A percentile compares a stretch with the other conserved stretches of the same genome.
Evolutionary conservation across 2,797 vertebrate genomes (phyloP).

Genomic region (Epinephelus coioides): DNA sequence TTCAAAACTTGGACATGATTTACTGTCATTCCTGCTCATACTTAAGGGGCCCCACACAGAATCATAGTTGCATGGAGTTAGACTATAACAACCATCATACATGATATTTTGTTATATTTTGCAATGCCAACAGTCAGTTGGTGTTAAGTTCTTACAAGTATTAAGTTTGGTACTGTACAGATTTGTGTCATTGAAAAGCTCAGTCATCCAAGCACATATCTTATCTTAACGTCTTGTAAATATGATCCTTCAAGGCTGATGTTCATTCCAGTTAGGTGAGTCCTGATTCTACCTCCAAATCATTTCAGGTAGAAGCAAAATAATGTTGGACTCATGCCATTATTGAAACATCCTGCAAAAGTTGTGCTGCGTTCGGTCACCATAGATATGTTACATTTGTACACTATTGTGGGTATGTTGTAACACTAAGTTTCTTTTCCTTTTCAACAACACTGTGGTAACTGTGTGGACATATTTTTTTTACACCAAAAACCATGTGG

Average conservation of each 20-base stretch:
- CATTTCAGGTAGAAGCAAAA: neutral
- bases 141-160: neutral
- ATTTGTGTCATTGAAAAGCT: neutral
- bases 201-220: neutral
- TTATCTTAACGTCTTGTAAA: neutral
- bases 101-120: neutral
- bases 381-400: no score
- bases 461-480: no score
- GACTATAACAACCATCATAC: neutral
- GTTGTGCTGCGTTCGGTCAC: neutral
- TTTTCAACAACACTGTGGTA: no score
- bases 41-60: neutral
- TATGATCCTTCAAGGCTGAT: neutral
- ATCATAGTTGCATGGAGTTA: neutral
- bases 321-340: neutral
- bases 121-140: neutral
- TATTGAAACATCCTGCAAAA: neutral
- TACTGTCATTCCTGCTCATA: constrained; percentile 8
- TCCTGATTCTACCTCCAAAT: neutral
- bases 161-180: neutral
- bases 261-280: neutral
- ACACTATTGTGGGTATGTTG: no score
- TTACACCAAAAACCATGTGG: no score
- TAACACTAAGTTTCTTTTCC: neutral
- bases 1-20: constrained; percentile 26